These are phyloP conservation scores for Drosophila navojoa DNA, from an alignment of 1,140 invertebrate genomes.

Conservation along the genomic window DNA sequence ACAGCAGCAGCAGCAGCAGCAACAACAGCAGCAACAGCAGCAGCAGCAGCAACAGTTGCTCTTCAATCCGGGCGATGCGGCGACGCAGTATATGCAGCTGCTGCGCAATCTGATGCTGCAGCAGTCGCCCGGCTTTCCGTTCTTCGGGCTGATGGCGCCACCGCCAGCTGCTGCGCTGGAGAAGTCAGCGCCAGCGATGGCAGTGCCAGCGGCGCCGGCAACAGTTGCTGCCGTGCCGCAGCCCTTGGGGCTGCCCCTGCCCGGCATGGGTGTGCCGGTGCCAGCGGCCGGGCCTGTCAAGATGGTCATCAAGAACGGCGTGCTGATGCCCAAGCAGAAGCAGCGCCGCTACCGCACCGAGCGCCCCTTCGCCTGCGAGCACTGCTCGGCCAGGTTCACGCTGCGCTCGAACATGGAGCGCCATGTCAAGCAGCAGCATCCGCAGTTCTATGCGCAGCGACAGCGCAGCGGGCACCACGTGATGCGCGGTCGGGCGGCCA, in stretches of 20 bases:
- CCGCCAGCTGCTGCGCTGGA: conserved; percentile 86
- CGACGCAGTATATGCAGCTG: conserved; percentile 85
- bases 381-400: conserved; percentile 94
- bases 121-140: conserved; percentile 83
- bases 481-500: conserved; percentile 83
- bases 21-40: conserved; percentile 52
- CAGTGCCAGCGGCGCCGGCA: conserved; percentile 2
- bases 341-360: conserved; percentile 95
- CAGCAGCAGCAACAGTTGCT: conserved; percentile 84
- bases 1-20: conserved; percentile 84
- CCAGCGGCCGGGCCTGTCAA: conserved; percentile 88
- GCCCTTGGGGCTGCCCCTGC: conserved; percentile 5
- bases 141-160: conserved; percentile 85
- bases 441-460: conserved; percentile 92
- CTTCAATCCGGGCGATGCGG: conserved; percentile 85
- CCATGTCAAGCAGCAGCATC: conserved; percentile 97
- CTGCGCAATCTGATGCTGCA: conserved; percentile 85
- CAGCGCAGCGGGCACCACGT: conserved; percentile 84
- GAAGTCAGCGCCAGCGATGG: conserved; percentile 8
- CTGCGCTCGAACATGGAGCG: conserved; percentile 96
- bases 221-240: conserved; percentile 13
- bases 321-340: conserved; percentile 95
- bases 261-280: conserved; percentile 38
- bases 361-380: conserved; percentile 93
- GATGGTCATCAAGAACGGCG: conserved; percentile 95